Evolutionary conservation across 2,797 vertebrate genomes (phyloP).

Genomic region (Lemur catta): DNA sequence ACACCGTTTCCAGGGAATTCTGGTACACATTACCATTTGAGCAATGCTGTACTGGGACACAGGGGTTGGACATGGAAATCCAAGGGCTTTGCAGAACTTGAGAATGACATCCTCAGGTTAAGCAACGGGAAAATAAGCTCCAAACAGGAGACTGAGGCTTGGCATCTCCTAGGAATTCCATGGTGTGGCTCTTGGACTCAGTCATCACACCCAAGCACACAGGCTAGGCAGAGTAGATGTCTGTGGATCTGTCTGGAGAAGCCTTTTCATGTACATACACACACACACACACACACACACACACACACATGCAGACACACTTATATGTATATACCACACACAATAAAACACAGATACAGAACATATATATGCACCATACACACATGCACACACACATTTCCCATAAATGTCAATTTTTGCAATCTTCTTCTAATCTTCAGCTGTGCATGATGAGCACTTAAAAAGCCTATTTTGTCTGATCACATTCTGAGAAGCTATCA

Average conservation of each 20-base stretch:
- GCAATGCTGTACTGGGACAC: neutral
- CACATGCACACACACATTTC: neutral
- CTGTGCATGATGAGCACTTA: neutral
- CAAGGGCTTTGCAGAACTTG: neutral
- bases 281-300: neutral
- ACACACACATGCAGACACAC: neutral
- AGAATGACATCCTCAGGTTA: neutral
- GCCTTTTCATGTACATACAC: accelerated
- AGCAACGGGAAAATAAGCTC: neutral
- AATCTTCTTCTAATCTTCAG: neutral
- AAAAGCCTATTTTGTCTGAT: neutral
- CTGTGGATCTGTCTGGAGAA: neutral
- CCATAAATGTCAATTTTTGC: neutral
- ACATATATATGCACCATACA: neutral
- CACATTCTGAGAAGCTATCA: neutral
- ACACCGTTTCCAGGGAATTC: neutral
- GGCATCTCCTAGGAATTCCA: neutral
- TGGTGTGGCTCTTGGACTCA: neutral
- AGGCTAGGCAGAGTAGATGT: neutral
- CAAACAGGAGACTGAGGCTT: neutral
- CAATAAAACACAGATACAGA: neutral
- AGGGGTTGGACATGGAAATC: neutral
- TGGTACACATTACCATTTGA: neutral
- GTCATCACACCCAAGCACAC: no score
- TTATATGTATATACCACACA: neutral